These are phyloP conservation scores for Pundamilia nyererei DNA, from an alignment of 2,113 vertebrate species.

Conservation along the genomic window DNA sequence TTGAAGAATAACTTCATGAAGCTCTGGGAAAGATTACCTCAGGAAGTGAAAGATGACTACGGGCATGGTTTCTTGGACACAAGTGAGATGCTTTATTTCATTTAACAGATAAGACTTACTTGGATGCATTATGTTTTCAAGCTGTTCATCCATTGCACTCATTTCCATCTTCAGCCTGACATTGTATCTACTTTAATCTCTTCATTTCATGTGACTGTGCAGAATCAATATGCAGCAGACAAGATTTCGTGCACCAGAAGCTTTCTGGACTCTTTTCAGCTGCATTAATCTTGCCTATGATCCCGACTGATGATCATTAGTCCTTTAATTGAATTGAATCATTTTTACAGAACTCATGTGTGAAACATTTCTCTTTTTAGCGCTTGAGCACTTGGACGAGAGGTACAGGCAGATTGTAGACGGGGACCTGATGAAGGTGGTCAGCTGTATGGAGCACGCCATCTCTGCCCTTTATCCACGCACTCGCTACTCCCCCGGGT, in stretches of 20 bases:
- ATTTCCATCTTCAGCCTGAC: not conserved
- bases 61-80: slow-evolving; percentile 42
- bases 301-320: not conserved
- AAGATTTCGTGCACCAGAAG: not conserved
- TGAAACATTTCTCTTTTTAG: slow-evolving; percentile 40
- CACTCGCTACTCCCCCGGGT: slow-evolving; percentile 75
- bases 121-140: not conserved
- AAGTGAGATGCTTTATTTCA: slow-evolving; percentile 30
- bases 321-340: not conserved
- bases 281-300: not conserved
- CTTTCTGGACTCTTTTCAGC: not conserved
- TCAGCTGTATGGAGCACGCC: slow-evolving; percentile 80
- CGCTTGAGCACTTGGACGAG: slow-evolving; percentile 42
- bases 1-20: slow-evolving; percentile 33
- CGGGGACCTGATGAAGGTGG: slow-evolving; percentile 75
- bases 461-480: slow-evolving; percentile 74
- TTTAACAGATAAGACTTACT: not conserved
- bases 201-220: not conserved
- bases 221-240: not conserved
- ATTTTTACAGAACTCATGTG: not conserved
- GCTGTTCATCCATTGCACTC: not conserved
- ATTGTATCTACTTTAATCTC: not conserved
- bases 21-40: slow-evolving; percentile 67
- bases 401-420: slow-evolving; percentile 53
- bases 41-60: slow-evolving; percentile 67